These are phyloP conservation scores for Drosophila ustulata DNA, from an alignment of 2,888 invertebrate species.

Conservation along the genomic window DNA sequence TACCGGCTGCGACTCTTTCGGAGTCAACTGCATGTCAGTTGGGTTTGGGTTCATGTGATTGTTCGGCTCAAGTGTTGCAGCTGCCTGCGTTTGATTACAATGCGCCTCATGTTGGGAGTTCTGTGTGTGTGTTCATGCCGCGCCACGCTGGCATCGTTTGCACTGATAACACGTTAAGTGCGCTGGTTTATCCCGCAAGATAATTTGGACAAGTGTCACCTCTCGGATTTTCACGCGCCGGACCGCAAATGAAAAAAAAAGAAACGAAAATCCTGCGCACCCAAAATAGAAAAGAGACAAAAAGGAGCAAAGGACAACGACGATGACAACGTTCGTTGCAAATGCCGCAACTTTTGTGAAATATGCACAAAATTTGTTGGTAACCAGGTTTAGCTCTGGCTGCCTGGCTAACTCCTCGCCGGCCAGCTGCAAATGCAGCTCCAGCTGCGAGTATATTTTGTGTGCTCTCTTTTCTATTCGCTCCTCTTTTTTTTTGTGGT, in stretches of 20 bases:
- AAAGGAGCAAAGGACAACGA: slow-evolving; percentile 17
- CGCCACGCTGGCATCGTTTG: slow-evolving; percentile 59
- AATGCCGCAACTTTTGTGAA: slow-evolving; percentile 65
- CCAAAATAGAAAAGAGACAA: slow-evolving; percentile 12
- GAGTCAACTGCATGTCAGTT: slow-evolving; percentile 76
- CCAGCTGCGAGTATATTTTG: slow-evolving; percentile 13
- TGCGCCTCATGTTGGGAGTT: slow-evolving; percentile 60
- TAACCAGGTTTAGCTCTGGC: slow-evolving; percentile 25
- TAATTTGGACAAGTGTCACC: slow-evolving; percentile 82
- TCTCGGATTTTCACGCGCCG: slow-evolving; percentile 76
- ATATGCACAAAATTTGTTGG: slow-evolving; percentile 65
- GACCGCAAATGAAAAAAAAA: slow-evolving; percentile 15
- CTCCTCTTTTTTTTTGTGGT: slow-evolving; percentile 17
- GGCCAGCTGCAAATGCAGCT: slow-evolving; percentile 24
- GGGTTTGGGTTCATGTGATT: slow-evolving; percentile 29
- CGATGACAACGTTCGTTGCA: slow-evolving; percentile 51
- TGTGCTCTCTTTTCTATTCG: slow-evolving; percentile 8
- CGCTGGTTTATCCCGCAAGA: slow-evolving; percentile 78
- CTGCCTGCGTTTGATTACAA: slow-evolving; percentile 76
- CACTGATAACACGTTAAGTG: slow-evolving; percentile 80
- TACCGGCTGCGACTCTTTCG: slow-evolving; percentile 55
- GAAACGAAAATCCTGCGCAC: not conserved
- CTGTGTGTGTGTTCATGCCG: slow-evolving; percentile 22
- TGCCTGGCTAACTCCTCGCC: slow-evolving; percentile 17
- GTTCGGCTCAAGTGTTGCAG: slow-evolving; percentile 53